phyloP scores from a whole-genome alignment of 2,888 invertebrate genomes.

The Conistra vaccinii region DNA sequence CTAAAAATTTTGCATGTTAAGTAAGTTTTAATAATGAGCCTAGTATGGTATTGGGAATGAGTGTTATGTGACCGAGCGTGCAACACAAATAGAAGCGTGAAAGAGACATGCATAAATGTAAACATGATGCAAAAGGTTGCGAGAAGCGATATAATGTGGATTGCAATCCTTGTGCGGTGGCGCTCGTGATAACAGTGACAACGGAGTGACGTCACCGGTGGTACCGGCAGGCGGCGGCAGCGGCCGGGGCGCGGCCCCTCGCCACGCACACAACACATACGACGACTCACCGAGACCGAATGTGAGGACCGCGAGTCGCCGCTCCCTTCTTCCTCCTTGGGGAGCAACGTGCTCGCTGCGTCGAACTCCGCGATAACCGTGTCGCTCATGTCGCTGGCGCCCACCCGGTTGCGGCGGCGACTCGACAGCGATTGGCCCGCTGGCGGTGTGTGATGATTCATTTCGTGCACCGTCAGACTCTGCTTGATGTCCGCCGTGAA shows the following conservation, averaged over 20 bases:
- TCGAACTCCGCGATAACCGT: slow-evolving; percentile 78
- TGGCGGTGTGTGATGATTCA: slow-evolving; percentile 96
- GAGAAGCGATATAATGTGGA: slow-evolving; percentile 74
- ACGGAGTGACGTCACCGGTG: slow-evolving; percentile 82
- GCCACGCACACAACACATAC: slow-evolving; percentile 67
- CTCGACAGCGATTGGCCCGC: slow-evolving; percentile 92
- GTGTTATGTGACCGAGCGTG: slow-evolving; percentile 34
- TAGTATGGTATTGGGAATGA: slow-evolving; percentile 17
- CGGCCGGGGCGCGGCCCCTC: slow-evolving; percentile 78
- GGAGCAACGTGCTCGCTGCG: slow-evolving; percentile 76
- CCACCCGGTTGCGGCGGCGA: slow-evolving; percentile 94
- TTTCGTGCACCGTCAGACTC: slow-evolving; percentile 97
- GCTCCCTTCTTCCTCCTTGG: slow-evolving; percentile 88
- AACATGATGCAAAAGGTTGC: slow-evolving; percentile 77
- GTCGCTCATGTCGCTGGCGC: slow-evolving; percentile 93
- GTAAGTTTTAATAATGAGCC: slow-evolving; percentile 15
- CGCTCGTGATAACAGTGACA: slow-evolving; percentile 75
- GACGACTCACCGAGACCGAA: slow-evolving; percentile 84
- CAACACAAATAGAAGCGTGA: slow-evolving; percentile 49
- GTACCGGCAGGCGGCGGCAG: slow-evolving; percentile 65
- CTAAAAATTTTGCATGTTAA: slow-evolving; percentile 11
- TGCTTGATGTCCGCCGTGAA: slow-evolving; percentile 98
- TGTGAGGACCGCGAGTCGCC: slow-evolving; percentile 87
- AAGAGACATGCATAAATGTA: slow-evolving; percentile 55
- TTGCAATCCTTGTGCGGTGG: slow-evolving; percentile 68